phyloP scores from a whole-genome alignment of 2,888 invertebrate species.

The Aleiodes leptofemur region DNA sequence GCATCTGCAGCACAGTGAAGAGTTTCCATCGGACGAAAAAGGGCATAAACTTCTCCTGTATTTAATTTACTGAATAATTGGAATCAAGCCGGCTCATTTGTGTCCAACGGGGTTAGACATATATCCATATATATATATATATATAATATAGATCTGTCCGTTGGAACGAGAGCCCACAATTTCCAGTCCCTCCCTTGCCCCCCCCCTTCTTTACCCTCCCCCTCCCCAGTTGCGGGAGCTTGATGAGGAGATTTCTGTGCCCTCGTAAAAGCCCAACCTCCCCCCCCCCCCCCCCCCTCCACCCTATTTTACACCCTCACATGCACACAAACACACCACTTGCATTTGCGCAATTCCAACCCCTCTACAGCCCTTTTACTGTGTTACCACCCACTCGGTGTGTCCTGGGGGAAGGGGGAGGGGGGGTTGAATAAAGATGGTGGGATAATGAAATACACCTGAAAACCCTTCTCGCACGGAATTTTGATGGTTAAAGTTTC shows the following conservation, averaged over 20 bases:
- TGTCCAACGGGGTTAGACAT: slow-evolving; percentile 49
- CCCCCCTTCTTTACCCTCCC: slow-evolving; percentile 39
- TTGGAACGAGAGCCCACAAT: slow-evolving; percentile 55
- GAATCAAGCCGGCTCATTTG: slow-evolving; percentile 75
- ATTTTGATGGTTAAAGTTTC: slow-evolving; percentile 28
- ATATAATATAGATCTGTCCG: slow-evolving; percentile 32
- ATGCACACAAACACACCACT: slow-evolving; percentile 12
- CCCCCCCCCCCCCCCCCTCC: slow-evolving; percentile 44
- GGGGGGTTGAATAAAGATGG: slow-evolving; percentile 71
- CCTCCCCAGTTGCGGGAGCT: slow-evolving; percentile 60
- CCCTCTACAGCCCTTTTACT: slow-evolving; percentile 41
- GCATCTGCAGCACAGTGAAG: slow-evolving; percentile 3
- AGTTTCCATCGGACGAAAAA: slow-evolving; percentile 63
- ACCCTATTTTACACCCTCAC: slow-evolving; percentile 42
- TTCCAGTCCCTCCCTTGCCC: slow-evolving; percentile 54
- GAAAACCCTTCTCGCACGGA: slow-evolving; percentile 31
- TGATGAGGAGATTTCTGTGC: slow-evolving; percentile 74
- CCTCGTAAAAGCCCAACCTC: slow-evolving; percentile 67
- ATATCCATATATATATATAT: too few species aligned
- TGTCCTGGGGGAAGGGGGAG: slow-evolving; percentile 54
- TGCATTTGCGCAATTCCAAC: slow-evolving; percentile 45
- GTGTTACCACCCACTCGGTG: slow-evolving; percentile 45
- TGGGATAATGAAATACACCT: slow-evolving; percentile 67
- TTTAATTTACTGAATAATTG: slow-evolving; percentile 76
- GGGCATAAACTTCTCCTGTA: slow-evolving; percentile 61